Conservation (phyloP, 2,113 vertebrate genomes). For the Calonectris borealis region DNA sequence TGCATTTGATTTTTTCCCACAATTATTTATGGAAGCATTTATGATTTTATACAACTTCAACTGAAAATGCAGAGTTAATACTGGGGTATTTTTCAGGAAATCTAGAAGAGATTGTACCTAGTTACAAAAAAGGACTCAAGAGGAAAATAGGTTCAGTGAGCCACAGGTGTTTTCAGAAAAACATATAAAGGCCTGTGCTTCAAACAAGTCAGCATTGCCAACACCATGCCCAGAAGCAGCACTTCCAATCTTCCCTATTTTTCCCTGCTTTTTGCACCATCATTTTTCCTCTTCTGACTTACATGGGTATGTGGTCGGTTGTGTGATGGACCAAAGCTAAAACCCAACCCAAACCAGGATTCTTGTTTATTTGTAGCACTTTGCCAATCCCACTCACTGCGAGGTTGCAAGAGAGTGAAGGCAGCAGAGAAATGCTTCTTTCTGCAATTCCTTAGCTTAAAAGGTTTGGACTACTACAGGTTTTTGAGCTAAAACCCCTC, state of each 20-base stretch:
- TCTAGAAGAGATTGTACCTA: not conserved
- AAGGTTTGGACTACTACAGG: not conserved
- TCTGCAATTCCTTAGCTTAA: not conserved
- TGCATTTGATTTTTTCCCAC: not conserved
- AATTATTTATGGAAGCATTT: not conserved
- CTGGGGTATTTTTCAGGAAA: not conserved
- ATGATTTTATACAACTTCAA: not conserved
- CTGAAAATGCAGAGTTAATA: not conserved
- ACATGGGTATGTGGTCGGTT: rapidly evolving
- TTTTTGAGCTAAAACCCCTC: not conserved
- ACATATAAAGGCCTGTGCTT: not conserved
- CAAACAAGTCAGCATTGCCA: not conserved
- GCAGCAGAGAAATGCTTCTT: not conserved
- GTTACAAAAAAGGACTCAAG: not conserved
- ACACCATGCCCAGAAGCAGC: not conserved
- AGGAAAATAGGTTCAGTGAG: not conserved
- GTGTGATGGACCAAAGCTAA: not conserved
- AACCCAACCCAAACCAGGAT: not conserved
- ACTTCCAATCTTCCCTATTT: not conserved
- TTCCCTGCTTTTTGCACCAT: not conserved
- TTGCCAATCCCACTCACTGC: not conserved
- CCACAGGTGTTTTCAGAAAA: not conserved
- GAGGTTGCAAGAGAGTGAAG: rapidly evolving
- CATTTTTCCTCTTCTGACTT: not conserved
- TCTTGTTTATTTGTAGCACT: not conserved